A percentile compares a stretch with the other conserved stretches of the same genome.
Evolutionary conservation across 2,113 vertebrate genomes (phyloP).

Genomic region (Neogale vison): DNA sequence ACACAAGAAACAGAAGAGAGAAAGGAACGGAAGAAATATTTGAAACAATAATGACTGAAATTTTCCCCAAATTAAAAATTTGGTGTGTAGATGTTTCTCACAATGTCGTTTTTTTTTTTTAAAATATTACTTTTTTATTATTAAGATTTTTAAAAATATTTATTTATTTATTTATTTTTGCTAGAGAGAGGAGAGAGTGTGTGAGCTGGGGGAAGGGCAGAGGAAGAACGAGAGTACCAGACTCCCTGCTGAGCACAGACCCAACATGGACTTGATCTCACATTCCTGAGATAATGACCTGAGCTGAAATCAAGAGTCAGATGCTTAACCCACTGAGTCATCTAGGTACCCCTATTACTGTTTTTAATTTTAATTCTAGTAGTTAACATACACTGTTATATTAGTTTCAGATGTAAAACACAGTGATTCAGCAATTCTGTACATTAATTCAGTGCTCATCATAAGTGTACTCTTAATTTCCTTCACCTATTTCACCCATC

Average conservation of each 20-base stretch:
- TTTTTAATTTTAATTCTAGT: neutral
- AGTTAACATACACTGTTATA: neutral
- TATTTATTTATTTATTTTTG: neutral
- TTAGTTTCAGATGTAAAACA: neutral
- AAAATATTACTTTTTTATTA: neutral
- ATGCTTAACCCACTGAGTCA: neutral
- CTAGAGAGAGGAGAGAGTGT: neutral
- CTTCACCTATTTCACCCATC: too few relatives aligned
- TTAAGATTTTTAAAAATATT: neutral
- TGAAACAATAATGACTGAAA: neutral
- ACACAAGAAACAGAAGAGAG: neutral
- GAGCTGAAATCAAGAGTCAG: neutral
- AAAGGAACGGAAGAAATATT: neutral
- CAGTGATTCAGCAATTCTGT: neutral
- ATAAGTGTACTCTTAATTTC: neutral
- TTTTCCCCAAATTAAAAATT: neutral
- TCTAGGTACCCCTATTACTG: neutral
- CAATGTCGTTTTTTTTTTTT: slow-evolving; percentile 10
- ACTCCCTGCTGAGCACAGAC: neutral
- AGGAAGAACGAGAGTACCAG: neutral
- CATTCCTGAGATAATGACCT: neutral
- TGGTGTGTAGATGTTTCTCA: neutral
- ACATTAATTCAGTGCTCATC: neutral
- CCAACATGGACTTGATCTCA: neutral
- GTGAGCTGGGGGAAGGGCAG: neutral